These are phyloP conservation scores for Microcebus griseorufus DNA, from an alignment of 2,113 vertebrate genomes.

Conservation along the genomic window DNA sequence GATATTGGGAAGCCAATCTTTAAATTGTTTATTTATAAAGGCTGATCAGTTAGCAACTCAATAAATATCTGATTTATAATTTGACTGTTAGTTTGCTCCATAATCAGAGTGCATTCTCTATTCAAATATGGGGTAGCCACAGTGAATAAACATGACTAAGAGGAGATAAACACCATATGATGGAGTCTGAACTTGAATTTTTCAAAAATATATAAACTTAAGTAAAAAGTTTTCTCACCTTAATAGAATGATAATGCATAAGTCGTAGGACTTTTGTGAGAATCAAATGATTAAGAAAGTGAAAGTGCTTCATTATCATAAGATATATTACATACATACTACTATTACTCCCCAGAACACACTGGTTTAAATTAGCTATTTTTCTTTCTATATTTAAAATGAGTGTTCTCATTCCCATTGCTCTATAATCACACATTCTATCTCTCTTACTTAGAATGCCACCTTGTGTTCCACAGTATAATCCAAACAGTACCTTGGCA, in stretches of 20 bases:
- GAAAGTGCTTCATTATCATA: not conserved
- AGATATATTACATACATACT: not conserved
- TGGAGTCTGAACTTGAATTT: not conserved
- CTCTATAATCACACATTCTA: not conserved
- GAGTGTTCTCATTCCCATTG: not conserved
- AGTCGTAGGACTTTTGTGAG: not conserved
- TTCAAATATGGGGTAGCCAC: not conserved
- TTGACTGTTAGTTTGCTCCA: not conserved
- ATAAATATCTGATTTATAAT: not conserved
- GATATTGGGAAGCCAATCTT: not conserved
- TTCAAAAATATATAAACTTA: not conserved
- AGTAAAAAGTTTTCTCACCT: not conserved
- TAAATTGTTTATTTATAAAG: not conserved
- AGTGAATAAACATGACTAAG: not conserved
- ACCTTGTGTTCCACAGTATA: not conserved
- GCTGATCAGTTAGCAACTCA: not conserved
- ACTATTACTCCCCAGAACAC: not conserved
- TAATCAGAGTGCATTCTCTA: not conserved
- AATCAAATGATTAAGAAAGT: not conserved
- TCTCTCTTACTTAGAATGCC: slow-evolving; percentile 1
- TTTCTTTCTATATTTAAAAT: not conserved
- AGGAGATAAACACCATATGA: not conserved
- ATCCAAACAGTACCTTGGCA: not conserved
- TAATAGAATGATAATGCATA: not conserved
- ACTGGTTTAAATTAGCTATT: not conserved